phyloP scores from a whole-genome alignment of 2,888 invertebrate species.

The Acleris holmiana region DNA sequence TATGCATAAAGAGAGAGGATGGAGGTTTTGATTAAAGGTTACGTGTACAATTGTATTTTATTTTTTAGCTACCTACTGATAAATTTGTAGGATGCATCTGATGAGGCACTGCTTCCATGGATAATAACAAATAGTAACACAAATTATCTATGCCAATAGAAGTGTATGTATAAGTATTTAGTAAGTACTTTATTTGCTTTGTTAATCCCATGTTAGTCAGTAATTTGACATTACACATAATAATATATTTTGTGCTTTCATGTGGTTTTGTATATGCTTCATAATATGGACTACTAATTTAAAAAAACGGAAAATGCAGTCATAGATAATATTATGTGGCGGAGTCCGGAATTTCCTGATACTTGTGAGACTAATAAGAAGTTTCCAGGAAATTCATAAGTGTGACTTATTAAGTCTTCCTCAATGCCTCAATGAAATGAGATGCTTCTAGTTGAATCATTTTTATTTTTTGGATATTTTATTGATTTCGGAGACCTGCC shows the following conservation, averaged over 20 bases:
- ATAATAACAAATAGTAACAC: not conserved
- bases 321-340: constrained; percentile 77
- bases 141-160: not conserved
- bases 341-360: constrained; percentile 69
- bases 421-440: no score
- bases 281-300: constrained; percentile 46
- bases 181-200: no score
- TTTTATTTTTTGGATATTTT: constrained; percentile 91
- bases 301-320: constrained; percentile 50
- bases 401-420: no score
- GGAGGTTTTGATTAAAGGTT: constrained; percentile 51
- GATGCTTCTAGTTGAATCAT: constrained; percentile 73
- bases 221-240: constrained; percentile 51
- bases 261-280: constrained; percentile 47
- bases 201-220: no score
- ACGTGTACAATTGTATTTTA: constrained; percentile 17
- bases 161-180: constrained; percentile 7
- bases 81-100: constrained; percentile 9
- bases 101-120: not conserved
- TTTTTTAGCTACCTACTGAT: constrained; percentile 22
- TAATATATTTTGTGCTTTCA: constrained; percentile 39
- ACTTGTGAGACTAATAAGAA: constrained; percentile 50
- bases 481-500: constrained; percentile 88
- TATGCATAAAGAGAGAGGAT: constrained; percentile 67
- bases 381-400: constrained; percentile 55